Base-by-base conservation (phyloP, 2,888 invertebrate genomes). In the Temnothorax unifasciatus region DNA sequence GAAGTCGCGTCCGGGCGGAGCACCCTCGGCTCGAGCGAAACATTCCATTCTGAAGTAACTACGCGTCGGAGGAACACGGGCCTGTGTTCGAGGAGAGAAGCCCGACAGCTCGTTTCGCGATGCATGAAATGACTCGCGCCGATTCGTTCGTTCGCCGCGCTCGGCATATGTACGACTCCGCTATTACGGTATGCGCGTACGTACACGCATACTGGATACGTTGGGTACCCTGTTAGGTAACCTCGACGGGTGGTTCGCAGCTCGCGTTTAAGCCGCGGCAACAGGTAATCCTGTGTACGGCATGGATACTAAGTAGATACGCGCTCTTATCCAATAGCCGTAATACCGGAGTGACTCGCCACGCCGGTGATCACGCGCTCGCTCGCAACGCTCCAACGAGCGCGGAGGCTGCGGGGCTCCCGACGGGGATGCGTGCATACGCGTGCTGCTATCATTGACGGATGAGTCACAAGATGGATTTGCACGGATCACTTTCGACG, bases 231-330 rank as follows among this genome's bases (percentile, higher is more conserved):
- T 75, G 85, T 88, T 84, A 87, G 75, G 83, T 59, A 77, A 85
- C 88, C 89, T 52, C 87, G 85, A 88, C 88, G 89, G 90, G 83
- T 64, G 85, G 82, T 82, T 85, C 15, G 82, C 63, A 47, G 66
- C 47, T 61, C 69, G 84, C 85, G 86, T 86, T 88, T 82, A 87
- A 87, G 83, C 64, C 83, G 86, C 69, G 66, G 84, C 85, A 85
- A 82, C 89, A 66, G 79, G 87, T 84, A 82, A 89, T 88, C 87
- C 83, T 59, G 84, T 64, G 86, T 79, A 85, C 88, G 85, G 68
- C 87, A 75, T 63, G 38, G 69, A 86, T 85, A 68, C 84, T 89
- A 88, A 90, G 88, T 87, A 87, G 88, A 83, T 90, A 89, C 85
- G 85, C 81, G 85, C 82, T 86, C 86, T 76, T 76, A 86, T 86